Percentiles rank a stretch among this genome's conserved stretches.
phyloP scores from a whole-genome alignment of 2,888 invertebrate species.

The Tipula confusa region DNA sequence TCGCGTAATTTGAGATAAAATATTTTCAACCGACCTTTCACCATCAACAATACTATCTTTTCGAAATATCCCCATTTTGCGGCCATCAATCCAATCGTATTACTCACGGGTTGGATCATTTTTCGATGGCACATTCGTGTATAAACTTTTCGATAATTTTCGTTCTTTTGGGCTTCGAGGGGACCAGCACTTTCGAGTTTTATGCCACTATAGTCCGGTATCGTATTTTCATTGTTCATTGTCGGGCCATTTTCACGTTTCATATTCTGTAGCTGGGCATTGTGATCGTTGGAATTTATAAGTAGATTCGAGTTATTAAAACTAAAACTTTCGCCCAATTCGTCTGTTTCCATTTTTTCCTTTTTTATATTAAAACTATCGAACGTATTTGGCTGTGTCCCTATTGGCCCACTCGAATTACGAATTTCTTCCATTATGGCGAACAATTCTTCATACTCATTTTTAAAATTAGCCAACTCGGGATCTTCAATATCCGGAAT shows the following conservation, averaged over 20 bases:
- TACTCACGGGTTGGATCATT: constrained; percentile 32
- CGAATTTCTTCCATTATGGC: constrained; percentile 27
- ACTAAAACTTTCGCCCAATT: neutral
- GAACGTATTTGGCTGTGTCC: neutral
- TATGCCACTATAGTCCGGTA: neutral
- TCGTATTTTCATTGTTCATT: constrained; percentile 16
- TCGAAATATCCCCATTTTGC: constrained; percentile 32
- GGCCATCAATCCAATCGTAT: constrained; percentile 33
- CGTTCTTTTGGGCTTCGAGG: neutral
- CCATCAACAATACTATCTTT: neutral
- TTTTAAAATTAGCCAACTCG: neutral
- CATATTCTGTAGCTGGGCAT: neutral
- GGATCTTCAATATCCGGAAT: constrained; percentile 27
- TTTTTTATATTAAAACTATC: neutral
- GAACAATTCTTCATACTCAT: neutral
- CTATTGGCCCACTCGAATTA: neutral
- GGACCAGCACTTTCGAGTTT: neutral
- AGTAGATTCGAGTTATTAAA: neutral
- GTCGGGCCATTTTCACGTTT: neutral
- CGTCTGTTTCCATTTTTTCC: neutral
- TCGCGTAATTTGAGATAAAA: neutral
- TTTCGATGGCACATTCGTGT: constrained; percentile 17
- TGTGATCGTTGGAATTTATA: neutral
- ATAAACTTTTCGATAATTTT: neutral
- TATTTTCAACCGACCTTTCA: neutral